A percentile compares a stretch with the other conserved stretches of the same genome.
These are phyloP conservation scores for Opisthograptis luteolata DNA, from an alignment of 2,888 invertebrate species.

Conservation along the genomic window DNA sequence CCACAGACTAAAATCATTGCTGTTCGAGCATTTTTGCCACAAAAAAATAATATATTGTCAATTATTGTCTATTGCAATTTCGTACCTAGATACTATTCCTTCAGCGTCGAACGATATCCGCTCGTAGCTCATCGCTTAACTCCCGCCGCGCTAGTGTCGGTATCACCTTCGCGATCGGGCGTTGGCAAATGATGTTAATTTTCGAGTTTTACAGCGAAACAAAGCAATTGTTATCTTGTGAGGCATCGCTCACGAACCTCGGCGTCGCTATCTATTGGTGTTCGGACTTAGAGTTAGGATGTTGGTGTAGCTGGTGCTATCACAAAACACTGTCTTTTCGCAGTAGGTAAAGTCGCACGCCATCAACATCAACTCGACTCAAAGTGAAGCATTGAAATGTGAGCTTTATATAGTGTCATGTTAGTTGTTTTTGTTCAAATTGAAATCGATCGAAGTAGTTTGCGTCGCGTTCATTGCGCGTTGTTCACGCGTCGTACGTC, in stretches of 20 bases:
- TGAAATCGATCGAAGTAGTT: no score
- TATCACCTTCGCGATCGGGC: conserved; percentile 72
- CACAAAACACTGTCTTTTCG: background rate
- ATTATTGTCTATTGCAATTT: no score
- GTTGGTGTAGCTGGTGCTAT: conserved; percentile 33
- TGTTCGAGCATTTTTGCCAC: no score
- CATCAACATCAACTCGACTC: background rate
- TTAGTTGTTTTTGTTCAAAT: no score
- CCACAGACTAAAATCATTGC: no score
- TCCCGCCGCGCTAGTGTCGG: conserved; percentile 45
- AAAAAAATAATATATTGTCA: no score
- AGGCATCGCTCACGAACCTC: conserved; percentile 77
- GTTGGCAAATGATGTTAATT: conserved; percentile 84
- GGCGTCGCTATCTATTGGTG: conserved; percentile 57
- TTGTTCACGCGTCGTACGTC: no score
- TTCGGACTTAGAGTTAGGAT: conserved; percentile 51
- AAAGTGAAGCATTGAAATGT: background rate
- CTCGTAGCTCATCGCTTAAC: background rate
- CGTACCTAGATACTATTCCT: no score
- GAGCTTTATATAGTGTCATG: no score
- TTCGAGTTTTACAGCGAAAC: conserved; percentile 82
- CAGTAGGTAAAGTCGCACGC: no score
- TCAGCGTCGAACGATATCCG: background rate
- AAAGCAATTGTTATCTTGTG: conserved; percentile 75
- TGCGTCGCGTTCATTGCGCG: no score